A percentile compares a stretch with the other conserved stretches of the same genome.
phyloP scores from a whole-genome alignment of 1,140 invertebrate species.

The Papilio aristodemus region DNA sequence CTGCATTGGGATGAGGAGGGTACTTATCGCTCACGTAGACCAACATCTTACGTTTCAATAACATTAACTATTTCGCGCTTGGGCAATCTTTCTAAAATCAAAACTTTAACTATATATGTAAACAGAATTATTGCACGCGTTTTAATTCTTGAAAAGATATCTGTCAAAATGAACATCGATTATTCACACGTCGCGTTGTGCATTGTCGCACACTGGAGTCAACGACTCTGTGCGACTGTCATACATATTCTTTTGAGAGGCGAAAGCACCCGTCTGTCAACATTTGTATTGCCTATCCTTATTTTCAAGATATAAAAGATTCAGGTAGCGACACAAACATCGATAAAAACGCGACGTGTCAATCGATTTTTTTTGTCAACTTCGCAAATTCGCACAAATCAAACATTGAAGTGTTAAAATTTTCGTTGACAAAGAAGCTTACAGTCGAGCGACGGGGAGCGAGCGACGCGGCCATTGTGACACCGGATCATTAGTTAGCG shows the following conservation, averaged over 20 bases:
- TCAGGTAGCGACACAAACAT: conserved; percentile 77
- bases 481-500: conserved; percentile 70
- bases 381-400: conserved; percentile 76
- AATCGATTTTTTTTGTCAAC: conserved; percentile 73
- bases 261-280: conserved; percentile 51
- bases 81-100: too few relatives aligned
- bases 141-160: conserved; percentile 31
- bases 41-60: too few relatives aligned
- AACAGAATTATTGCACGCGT: not conserved
- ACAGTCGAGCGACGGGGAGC: conserved; percentile 64
- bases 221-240: conserved; percentile 62
- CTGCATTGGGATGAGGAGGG: too few relatives aligned
- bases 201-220: conserved; percentile 56
- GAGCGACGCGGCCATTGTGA: conserved; percentile 57
- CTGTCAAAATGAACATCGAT: conserved; percentile 55
- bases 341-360: conserved; percentile 76
- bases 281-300: conserved; percentile 55
- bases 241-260: conserved; percentile 48
- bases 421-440: conserved; percentile 64
- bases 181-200: conserved; percentile 52
- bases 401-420: conserved; percentile 79
- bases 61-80: too few relatives aligned
- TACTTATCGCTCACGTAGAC: too few relatives aligned
- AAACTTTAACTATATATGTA: not conserved
- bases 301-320: conserved; percentile 59